Evolutionary conservation across 2,888 invertebrate species (phyloP).

Genomic region (Napeogenes inachia): DNA sequence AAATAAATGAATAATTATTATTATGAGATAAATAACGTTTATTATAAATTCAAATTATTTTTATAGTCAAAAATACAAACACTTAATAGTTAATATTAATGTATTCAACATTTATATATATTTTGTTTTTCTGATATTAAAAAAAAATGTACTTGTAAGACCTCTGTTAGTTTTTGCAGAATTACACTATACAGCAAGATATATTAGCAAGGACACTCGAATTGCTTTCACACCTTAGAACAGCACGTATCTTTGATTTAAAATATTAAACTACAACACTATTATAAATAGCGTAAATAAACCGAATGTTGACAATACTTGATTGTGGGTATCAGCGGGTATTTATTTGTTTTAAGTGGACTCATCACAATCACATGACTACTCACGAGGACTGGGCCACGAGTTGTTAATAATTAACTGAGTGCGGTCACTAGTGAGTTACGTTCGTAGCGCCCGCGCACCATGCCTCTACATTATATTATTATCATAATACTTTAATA

Average conservation of each 20-base stretch:
- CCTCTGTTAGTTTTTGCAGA: constrained; percentile 7
- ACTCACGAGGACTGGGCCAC: constrained; percentile 64
- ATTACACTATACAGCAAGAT: constrained; percentile 39
- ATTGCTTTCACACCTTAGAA: constrained; percentile 5
- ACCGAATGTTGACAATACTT: constrained; percentile 51
- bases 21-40: too few relatives aligned
- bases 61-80: too few relatives aligned
- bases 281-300: constrained; percentile 18
- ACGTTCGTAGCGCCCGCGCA: neutral
- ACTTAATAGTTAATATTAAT: neutral
- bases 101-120: neutral
- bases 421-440: constrained; percentile 30
- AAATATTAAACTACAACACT: constrained; percentile 12
- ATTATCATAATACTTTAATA: neutral
- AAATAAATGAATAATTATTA: too few relatives aligned
- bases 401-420: constrained; percentile 60
- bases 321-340: constrained; percentile 49
- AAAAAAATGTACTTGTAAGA: neutral
- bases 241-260: neutral
- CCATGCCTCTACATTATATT: neutral
- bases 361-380: constrained; percentile 73
- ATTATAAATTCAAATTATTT: too few relatives aligned
- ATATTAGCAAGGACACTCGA: constrained; percentile 18
- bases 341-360: constrained; percentile 74
- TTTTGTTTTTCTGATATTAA: neutral